These are phyloP conservation scores for Lepus americanus DNA, from an alignment of 2,113 vertebrate species.

Conservation along the genomic window DNA sequence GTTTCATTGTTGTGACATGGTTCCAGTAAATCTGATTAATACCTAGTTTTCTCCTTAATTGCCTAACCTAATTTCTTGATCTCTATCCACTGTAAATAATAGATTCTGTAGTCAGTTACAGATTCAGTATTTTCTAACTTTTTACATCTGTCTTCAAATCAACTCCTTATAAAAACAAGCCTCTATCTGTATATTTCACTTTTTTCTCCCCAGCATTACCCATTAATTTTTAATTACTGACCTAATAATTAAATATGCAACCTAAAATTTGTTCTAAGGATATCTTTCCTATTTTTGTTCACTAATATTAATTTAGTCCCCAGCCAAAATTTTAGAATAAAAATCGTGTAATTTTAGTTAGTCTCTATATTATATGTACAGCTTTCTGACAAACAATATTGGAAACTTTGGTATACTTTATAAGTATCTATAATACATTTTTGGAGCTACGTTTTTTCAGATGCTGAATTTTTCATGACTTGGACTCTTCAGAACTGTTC, in stretches of 20 bases:
- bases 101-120: background rate
- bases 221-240: slow-evolving; percentile 4
- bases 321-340: background rate
- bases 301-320: background rate
- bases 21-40: background rate
- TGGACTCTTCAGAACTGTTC: background rate
- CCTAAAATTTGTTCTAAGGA: background rate
- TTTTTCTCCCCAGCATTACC: background rate
- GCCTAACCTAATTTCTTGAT: background rate
- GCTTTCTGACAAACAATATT: background rate
- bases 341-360: background rate
- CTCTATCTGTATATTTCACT: background rate
- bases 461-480: background rate
- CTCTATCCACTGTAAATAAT: background rate
- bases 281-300: background rate
- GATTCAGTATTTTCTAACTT: background rate
- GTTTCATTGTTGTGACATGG: background rate
- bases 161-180: background rate
- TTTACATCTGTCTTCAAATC: background rate
- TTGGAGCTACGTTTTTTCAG: background rate
- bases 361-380: background rate
- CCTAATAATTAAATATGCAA: background rate
- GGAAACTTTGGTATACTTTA: background rate
- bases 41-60: background rate
- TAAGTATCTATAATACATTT: background rate